Conservation (phyloP, 2,888 invertebrate genomes). For the Cheilosia urbana region DNA sequence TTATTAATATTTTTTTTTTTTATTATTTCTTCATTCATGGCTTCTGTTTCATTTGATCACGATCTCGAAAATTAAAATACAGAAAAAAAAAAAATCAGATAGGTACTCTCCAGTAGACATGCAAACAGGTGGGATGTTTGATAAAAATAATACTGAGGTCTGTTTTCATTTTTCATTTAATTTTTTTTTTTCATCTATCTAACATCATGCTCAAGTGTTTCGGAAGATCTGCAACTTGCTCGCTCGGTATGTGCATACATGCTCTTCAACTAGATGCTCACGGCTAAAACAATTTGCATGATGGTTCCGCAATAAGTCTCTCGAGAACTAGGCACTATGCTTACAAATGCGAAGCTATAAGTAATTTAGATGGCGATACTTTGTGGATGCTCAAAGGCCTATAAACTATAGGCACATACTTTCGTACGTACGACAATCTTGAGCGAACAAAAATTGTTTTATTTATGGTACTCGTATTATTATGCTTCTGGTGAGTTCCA, state of each 20-base stretch:
- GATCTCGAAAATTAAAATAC: slow-evolving; percentile 27
- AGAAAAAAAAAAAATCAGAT: background rate
- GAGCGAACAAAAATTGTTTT: slow-evolving; percentile 36
- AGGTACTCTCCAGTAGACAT: slow-evolving; percentile 29
- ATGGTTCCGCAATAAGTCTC: slow-evolving; percentile 68
- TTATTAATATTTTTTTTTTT: background rate
- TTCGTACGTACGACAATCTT: slow-evolving; percentile 22
- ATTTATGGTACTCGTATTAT: slow-evolving; percentile 11
- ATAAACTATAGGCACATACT: slow-evolving; percentile 17
- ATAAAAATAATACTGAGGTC: slow-evolving; percentile 15
- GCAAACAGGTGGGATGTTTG: slow-evolving; percentile 47
- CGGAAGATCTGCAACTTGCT: slow-evolving; percentile 51
- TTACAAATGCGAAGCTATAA: slow-evolving; percentile 51
- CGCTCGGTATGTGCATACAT: slow-evolving; percentile 32
- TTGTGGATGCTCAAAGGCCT: slow-evolving; percentile 44
- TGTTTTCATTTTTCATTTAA: background rate
- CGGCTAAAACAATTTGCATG: slow-evolving; percentile 70
- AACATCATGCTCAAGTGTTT: slow-evolving; percentile 52
- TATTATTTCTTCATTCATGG: slow-evolving; percentile 29
- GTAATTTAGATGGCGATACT: slow-evolving; percentile 51
- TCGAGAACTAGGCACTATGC: slow-evolving; percentile 42
- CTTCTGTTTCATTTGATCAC: slow-evolving; percentile 59
- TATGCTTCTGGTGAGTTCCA: slow-evolving; percentile 23
- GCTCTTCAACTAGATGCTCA: slow-evolving; percentile 64
- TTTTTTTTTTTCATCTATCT: slow-evolving; percentile 6